These are phyloP conservation scores for Heliangelus exortis DNA, from an alignment of 2,797 vertebrate genomes.

Conservation along the genomic window DNA sequence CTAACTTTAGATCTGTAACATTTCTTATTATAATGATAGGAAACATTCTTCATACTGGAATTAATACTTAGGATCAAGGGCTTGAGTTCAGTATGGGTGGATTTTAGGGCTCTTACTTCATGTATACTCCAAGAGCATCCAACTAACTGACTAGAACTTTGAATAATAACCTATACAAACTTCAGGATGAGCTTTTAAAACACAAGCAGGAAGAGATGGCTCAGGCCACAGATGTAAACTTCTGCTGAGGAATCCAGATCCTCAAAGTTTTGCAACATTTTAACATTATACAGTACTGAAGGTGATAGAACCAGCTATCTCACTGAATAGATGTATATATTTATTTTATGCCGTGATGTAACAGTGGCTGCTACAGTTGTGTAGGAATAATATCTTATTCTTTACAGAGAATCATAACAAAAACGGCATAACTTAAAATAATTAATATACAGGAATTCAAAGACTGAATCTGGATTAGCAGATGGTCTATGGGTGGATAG, in stretches of 20 bases:
- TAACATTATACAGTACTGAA: background rate
- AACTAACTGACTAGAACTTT: background rate
- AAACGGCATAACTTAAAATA: background rate
- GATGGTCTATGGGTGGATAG: background rate
- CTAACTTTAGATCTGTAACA: background rate
- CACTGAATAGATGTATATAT: background rate
- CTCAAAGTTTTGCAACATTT: background rate
- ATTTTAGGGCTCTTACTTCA: background rate
- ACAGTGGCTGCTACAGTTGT: background rate
- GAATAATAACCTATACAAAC: background rate
- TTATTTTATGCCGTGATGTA: background rate
- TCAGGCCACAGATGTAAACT: background rate
- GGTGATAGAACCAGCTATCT: background rate
- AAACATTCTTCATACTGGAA: background rate
- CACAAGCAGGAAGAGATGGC: background rate
- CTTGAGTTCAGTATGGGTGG: background rate
- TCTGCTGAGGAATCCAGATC: background rate
- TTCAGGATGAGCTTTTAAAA: background rate
- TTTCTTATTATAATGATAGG: rapidly evolving
- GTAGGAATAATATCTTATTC: background rate
- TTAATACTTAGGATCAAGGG: background rate
- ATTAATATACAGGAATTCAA: background rate
- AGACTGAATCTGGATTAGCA: background rate
- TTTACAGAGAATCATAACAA: background rate
- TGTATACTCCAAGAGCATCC: background rate